phyloP scores from a whole-genome alignment of 2,888 invertebrate genomes.

The Hartigia nigra region DNA sequence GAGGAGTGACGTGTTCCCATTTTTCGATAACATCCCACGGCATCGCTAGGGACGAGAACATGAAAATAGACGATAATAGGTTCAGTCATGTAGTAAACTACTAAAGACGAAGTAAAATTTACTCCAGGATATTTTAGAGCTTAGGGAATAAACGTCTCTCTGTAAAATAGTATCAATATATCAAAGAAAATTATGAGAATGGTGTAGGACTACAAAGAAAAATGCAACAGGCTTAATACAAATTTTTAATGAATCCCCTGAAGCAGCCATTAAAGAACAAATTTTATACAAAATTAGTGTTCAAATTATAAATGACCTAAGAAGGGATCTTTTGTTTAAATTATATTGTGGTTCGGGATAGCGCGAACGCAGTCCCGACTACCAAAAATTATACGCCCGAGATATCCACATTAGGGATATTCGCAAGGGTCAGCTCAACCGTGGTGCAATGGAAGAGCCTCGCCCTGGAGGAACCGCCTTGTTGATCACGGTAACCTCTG shows the following conservation, averaged over 20 bases:
- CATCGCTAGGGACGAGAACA: background rate
- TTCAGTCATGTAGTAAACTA: background rate
- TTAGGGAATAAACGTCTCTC: background rate
- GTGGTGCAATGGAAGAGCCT: conserved; percentile 72
- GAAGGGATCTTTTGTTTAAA: background rate
- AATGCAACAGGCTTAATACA: too few species aligned
- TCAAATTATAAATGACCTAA: too few species aligned
- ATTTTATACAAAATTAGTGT: too few species aligned
- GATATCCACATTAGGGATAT: conserved; percentile 66
- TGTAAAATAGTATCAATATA: background rate
- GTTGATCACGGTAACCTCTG: conserved; percentile 69
- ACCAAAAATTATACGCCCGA: conserved; percentile 50
- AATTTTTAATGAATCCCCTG: too few species aligned
- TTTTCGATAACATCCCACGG: background rate
- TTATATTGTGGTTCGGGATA: conserved; percentile 48
- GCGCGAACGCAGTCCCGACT: conserved; percentile 51
- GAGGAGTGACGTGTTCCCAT: background rate
- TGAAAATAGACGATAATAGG: background rate
- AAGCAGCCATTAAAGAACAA: background rate
- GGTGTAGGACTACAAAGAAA: too few species aligned
- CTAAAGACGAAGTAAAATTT: background rate
- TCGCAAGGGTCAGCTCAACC: conserved; percentile 70
- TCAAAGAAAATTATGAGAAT: background rate
- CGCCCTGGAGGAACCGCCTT: conserved; percentile 62
- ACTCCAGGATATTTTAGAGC: background rate